These are phyloP conservation scores for Galaxea fascicularis DNA, from an alignment of 92 coral and sea anemone species.

Conservation along the genomic window DNA sequence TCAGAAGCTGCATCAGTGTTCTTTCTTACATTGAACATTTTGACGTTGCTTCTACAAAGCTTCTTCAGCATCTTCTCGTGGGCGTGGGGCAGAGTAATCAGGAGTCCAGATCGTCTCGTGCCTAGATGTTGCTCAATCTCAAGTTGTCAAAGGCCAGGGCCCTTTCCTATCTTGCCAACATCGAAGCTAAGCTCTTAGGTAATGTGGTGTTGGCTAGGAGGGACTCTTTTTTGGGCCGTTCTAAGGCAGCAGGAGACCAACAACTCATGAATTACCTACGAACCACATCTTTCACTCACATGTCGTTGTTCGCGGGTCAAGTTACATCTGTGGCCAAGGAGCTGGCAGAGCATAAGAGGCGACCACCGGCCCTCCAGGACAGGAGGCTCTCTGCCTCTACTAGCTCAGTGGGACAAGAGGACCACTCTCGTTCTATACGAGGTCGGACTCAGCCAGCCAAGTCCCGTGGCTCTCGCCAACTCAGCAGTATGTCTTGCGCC, in stretches of 20 bases:
- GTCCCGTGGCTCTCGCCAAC: neutral
- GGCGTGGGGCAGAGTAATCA: conserved; percentile 5
- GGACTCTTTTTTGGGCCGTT: conserved; percentile 19
- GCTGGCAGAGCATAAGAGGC: neutral
- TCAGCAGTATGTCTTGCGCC: conserved; percentile 6
- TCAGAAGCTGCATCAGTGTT: conserved; percentile 18
- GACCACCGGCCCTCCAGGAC: neutral
- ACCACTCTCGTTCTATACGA: neutral
- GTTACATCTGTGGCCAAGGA: conserved; percentile 19
- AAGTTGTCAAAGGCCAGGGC: conserved; percentile 22
- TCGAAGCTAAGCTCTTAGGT: conserved; percentile 15
- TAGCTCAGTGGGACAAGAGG: conserved; percentile 4
- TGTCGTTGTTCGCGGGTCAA: conserved; percentile 19
- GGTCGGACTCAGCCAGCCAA: neutral
- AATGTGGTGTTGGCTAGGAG: conserved; percentile 6
- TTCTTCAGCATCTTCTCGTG: conserved; percentile 9
- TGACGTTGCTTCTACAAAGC: conserved; percentile 30
- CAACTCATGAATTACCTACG: neutral
- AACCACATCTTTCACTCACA: conserved; percentile 1
- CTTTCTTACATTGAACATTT: conserved; percentile 29
- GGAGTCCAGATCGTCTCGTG: conserved; percentile 22
- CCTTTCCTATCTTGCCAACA: conserved; percentile 1
- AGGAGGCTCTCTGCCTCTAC: conserved; percentile 1
- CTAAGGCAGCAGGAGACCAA: conserved; percentile 1
- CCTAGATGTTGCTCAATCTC: conserved; percentile 41